Conservation (phyloP, 2,797 vertebrate species). For the Lepidocolaptes lacrymiger region DNA sequence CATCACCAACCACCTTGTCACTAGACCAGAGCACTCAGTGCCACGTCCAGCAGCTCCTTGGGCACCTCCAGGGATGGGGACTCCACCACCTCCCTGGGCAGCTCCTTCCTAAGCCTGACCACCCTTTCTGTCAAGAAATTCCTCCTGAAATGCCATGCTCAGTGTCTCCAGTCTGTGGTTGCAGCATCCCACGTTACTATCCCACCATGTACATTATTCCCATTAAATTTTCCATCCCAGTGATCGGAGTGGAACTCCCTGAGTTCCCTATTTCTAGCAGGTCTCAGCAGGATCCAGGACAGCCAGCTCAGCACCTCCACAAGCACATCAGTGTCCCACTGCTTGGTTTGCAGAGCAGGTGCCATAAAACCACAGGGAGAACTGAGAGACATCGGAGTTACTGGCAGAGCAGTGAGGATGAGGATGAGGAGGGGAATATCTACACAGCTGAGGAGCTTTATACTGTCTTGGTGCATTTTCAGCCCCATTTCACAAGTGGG, state of each 20-base stretch:
- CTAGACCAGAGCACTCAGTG: background rate
- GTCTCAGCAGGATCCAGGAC: background rate
- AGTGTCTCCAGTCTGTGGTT: background rate
- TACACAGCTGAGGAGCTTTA: background rate
- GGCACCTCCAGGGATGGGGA: background rate
- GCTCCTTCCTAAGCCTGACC: background rate
- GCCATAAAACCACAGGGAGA: background rate
- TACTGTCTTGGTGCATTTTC: rapidly evolving
- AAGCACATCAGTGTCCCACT: background rate
- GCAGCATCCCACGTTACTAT: rapidly evolving
- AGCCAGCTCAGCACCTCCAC: background rate
- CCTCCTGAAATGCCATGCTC: background rate
- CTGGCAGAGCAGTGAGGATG: background rate
- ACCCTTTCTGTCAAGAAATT: background rate
- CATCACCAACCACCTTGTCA: too few species aligned
- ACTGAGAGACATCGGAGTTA: rapidly evolving
- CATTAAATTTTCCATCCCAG: background rate
- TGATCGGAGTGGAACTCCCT: background rate
- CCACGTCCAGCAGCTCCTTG: rapidly evolving
- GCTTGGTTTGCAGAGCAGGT: background rate
- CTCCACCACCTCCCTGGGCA: background rate
- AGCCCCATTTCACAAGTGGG: background rate
- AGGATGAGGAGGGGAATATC: background rate
- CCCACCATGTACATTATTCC: rapidly evolving
- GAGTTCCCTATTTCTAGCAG: background rate